Percentiles rank a stretch among this genome's conserved stretches.
phyloP scores from a whole-genome alignment of 2,113 vertebrate species.

The Alexandromys fortis region DNA sequence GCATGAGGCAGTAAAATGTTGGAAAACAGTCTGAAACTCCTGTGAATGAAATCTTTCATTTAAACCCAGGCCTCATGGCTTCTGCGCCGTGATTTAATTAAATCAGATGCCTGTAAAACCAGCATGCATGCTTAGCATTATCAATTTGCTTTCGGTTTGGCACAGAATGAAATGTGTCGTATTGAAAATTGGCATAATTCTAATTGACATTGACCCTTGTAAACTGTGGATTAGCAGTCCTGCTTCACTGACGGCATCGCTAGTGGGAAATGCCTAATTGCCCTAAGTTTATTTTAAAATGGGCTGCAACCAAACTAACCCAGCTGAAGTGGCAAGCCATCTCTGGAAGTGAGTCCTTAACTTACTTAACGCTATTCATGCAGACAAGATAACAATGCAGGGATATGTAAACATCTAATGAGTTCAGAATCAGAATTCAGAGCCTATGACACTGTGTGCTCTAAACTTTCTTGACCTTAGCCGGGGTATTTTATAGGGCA shows the following conservation, averaged over 20 bases:
- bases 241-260: slow-evolving; percentile 45
- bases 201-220: slow-evolving; percentile 65
- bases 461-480: neutral
- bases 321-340: neutral
- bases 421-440: slow-evolving; percentile 42
- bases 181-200: slow-evolving; percentile 55
- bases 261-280: slow-evolving; percentile 58
- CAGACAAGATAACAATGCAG: neutral
- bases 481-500: neutral
- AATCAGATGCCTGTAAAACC: slow-evolving; percentile 53
- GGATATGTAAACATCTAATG: neutral
- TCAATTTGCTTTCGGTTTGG: slow-evolving; percentile 58
- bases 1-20: neutral
- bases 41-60: slow-evolving; percentile 47
- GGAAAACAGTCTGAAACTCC: neutral
- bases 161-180: slow-evolving; percentile 62
- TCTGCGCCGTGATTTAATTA: slow-evolving; percentile 66
- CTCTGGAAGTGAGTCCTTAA: slow-evolving; percentile 1
- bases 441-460: neutral
- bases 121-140: slow-evolving; percentile 56
- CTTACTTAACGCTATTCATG: slow-evolving; percentile 16
- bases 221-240: slow-evolving; percentile 55
- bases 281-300: slow-evolving; percentile 69
- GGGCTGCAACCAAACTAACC: neutral
- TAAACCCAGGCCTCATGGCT: slow-evolving; percentile 48